Evolutionary conservation across 1,140 invertebrate species (phyloP), one percentile per base, ranked within the genome.

Genomic region (Macrotrachela quadricornifera): DNA sequence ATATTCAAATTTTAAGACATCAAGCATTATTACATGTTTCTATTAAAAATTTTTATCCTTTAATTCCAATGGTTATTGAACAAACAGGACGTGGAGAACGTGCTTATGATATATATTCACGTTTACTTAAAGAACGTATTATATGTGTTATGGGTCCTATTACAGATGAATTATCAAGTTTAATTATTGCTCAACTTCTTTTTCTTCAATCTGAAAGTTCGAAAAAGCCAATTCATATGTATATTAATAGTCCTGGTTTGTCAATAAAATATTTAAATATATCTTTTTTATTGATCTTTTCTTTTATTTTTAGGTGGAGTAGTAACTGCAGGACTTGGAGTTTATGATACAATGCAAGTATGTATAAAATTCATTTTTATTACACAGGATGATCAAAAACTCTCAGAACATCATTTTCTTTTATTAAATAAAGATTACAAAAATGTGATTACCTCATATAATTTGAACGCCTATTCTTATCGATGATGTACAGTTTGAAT

Each of bases 301-400:
- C n/a, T n/a, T n/a, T n/a, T n/a, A n/a, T 51, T 66, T 80, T 47
- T 80, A 57, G 91, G 92, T 59, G 94, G 94, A 30, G 80, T 80
- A 62, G 91, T 99, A 0, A 96, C 91, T 2, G 80, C 92, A 49
- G 94, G 92, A 13, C 71, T 99, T 41, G 92, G 83, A 46, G 99
- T 99, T 59, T 99, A 99, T 66, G 94, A 99, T 66, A 99, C 94
- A 39, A 97, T 99, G 90, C 91, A 97, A 69, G 21, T 30, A 30
- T 8, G 21, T 30, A 30, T 4, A 2, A 8, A 30, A 30, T 30
- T 30, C 2, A 30, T 30, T 30, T 2, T 4, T 4, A 30, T 30
- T 30, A 4, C 8, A 30, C 21, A n/a, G n/a, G n/a, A n/a, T n/a
- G n/a, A n/a, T n/a, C n/a, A n/a, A n/a, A n/a, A n/a, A n/a, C n/a